Evolutionary conservation across 1,140 invertebrate genomes (phyloP), one percentile per base, ranked within the genome.

Genomic region (Nasonia longicornis): DNA sequence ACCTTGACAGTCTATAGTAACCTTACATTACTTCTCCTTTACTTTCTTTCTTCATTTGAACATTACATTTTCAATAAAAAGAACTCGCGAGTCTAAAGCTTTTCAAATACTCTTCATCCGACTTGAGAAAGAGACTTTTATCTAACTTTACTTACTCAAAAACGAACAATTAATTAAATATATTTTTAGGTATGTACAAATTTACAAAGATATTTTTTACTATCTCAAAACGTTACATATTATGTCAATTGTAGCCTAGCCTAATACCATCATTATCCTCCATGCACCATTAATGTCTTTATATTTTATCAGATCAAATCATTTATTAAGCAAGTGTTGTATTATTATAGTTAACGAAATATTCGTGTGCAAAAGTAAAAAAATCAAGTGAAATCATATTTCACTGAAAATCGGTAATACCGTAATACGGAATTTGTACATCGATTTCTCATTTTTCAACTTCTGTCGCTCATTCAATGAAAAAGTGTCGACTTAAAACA

Each of bases 121-220:
- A 7, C 29, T 35, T 6, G 26, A 66, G 38, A 20, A 75, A 80
- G 72, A 74, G 72, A n/a, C 45, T 69, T 48, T 16, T 74, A 75
- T 58, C 64, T 22, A 14, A n/a, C 29, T 75, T n/a, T 66, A 80
- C 6, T 45, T 74, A 74, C 48, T 67, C 45, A 11, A 75, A 80
- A 80, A 73, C 71, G 38, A 75, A 69, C 31, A 75, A 22, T 75
- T 77, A 71, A 29, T 69, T 76, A 45, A 76, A 42, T 77, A 42
- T 81, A 71, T 77, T 4, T 45, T 71, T 52, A 77, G 29, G 16
- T 81, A 81, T 77, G 0, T 77, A 81, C 74, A 81, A 63, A 81
- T 77, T 77, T 81, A 81, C 80, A 81, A 67, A 29, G 58, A 80
- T 20, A 77, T 63, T 82, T 77, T 84, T 84, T 85, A 85, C 81